Evolutionary conservation across 2,888 invertebrate genomes (phyloP), one percentile per base, ranked within the genome.

Genomic region (Acanthosoma haemorrhoidale): DNA sequence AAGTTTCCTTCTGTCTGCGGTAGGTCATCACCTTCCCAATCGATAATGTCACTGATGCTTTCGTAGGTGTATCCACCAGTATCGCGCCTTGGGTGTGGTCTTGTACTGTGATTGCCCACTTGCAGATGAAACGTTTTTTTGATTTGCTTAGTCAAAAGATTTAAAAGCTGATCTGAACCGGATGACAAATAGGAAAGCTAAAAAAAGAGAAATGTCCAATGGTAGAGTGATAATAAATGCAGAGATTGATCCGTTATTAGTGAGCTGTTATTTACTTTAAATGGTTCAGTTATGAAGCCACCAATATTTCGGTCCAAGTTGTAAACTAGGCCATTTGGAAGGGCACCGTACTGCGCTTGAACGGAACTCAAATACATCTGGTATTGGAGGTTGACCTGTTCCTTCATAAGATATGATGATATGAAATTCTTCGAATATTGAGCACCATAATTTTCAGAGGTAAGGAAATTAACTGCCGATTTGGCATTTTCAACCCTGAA

Each of bases 1-100:
- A 86, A 59, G 29, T 83, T 80, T 21, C 84, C 86, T 81, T 88
- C 87, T 0, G 88, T 76, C 72, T 85, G 83, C 73, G 84, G 82
- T 18, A 80, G 77, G 51, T 82, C 78, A 1, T 84, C 79, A 4
- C 79, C 79, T 75, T 84, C 78, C 73, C 88, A 83, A 70, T 85
- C 84, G 41, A 89, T 79, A 75, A 84, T 78, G 67, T 84, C 79
- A 5, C 84, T 82, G 69, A 88, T 82, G 71, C 83, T 82, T 68
- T 86, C 82, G 39, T 85, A 83, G 0, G 83, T 80, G 77, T 80
- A 86, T 74, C 76, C n/a, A n/a, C n/a, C 57, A 58, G 39, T 8
- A 36, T 6, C 21, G 21, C 36, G 32, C 21, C 13, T 21, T 25
- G 9, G 11, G n/a, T n/a, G n/a, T n/a, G n/a, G n/a, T n/a, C n/a